Conservation (phyloP, 2,113 vertebrate species). For the Pelodiscus sinensis region DNA sequence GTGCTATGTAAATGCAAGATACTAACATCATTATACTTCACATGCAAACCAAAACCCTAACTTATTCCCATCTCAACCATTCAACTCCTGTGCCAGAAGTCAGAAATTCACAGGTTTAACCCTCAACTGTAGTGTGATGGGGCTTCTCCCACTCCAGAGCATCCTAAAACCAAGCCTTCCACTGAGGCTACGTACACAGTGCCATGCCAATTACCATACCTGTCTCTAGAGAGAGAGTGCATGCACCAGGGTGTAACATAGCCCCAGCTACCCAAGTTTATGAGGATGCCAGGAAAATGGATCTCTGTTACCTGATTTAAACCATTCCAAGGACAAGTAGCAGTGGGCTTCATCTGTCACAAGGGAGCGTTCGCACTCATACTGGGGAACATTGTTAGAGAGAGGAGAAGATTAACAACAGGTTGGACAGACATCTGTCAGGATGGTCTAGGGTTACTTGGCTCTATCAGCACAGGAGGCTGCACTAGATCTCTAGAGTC, state of each 20-base stretch:
- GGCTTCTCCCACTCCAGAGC: background rate
- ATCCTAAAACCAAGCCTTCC: background rate
- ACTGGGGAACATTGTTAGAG: background rate
- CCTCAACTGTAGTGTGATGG: background rate
- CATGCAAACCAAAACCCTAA: background rate
- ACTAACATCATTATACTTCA: slow-evolving; percentile 23
- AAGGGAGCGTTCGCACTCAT: background rate
- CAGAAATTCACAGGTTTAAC: background rate
- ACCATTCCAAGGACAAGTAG: background rate
- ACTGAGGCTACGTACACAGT: background rate
- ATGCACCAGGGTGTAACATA: background rate
- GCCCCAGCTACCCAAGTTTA: background rate
- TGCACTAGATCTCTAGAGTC: background rate
- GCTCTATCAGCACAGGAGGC: background rate
- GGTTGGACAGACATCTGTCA: background rate
- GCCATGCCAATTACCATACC: background rate
- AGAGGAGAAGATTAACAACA: background rate
- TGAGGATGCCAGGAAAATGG: accelerated
- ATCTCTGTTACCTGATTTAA: background rate
- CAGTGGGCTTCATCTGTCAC: background rate
- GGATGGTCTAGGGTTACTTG: background rate
- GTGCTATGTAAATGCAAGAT: background rate
- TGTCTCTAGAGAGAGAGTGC: background rate
- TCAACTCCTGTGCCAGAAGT: background rate
- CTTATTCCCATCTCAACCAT: slow-evolving; percentile 1